These are phyloP conservation scores for Paralichthys olivaceus DNA, from an alignment of 2,113 vertebrate genomes.

Conservation along the genomic window DNA sequence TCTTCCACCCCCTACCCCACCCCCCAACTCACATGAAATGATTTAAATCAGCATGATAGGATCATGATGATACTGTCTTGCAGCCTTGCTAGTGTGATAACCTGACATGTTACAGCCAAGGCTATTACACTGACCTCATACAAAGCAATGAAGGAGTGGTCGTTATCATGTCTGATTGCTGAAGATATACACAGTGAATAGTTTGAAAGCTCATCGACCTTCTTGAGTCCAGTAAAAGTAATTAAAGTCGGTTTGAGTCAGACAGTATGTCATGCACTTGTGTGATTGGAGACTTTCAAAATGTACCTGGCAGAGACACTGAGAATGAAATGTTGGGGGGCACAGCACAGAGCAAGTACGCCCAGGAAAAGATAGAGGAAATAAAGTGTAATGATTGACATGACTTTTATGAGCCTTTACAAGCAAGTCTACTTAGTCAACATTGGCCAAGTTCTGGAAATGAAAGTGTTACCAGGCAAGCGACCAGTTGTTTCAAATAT, in stretches of 20 bases:
- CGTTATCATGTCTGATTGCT: constrained; percentile 48
- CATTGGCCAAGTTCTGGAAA: neutral
- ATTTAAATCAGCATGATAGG: constrained; percentile 51
- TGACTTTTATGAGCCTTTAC: constrained; percentile 21
- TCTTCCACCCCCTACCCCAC: constrained; percentile 24
- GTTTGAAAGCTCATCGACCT: constrained; percentile 14
- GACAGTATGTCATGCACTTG: constrained; percentile 38
- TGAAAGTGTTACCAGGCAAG: neutral
- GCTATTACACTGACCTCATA: constrained; percentile 55
- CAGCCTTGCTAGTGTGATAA: constrained; percentile 57
- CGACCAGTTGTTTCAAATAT: neutral
- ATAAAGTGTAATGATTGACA: constrained; percentile 29
- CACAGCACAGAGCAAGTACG: neutral
- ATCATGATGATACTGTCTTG: constrained; percentile 32
- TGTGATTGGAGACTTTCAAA: constrained; percentile 23
- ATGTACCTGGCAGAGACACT: constrained; percentile 45
- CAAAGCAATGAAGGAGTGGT: constrained; percentile 48
- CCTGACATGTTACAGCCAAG: constrained; percentile 41
- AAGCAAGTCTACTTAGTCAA: constrained; percentile 3
- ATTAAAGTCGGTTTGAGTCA: constrained; percentile 58
- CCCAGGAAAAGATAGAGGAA: constrained; percentile 33
- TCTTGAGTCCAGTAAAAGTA: constrained; percentile 41
- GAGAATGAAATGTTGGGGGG: constrained; percentile 1
- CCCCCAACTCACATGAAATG: constrained; percentile 40
- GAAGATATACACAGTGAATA: constrained; percentile 28